Conservation (phyloP, 2,888 invertebrate genomes). For the Agrotis segetum region DNA sequence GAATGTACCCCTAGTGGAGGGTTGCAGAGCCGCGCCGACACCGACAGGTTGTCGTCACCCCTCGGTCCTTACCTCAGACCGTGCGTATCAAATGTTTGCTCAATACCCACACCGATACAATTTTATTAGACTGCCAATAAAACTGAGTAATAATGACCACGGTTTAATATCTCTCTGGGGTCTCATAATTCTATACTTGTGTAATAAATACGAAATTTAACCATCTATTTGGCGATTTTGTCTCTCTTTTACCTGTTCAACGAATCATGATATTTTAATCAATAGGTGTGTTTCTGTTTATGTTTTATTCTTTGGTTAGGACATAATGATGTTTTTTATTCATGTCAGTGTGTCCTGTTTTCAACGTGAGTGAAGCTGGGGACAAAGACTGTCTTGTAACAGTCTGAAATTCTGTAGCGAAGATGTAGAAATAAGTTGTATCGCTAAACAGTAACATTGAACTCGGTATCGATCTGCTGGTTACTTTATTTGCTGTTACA, state of each 20-base stretch:
- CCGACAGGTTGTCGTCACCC: conserved; percentile 76
- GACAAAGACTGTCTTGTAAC: background rate
- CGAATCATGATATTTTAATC: background rate
- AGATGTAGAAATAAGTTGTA: conserved; percentile 31
- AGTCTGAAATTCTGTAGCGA: conserved; percentile 6
- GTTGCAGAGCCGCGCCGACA: conserved; percentile 67
- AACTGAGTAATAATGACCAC: conserved; percentile 72
- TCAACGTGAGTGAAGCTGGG: too few relatives aligned
- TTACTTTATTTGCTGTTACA: conserved; percentile 44
- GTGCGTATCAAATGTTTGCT: conserved; percentile 71
- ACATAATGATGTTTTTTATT: background rate
- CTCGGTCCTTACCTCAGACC: conserved; percentile 52
- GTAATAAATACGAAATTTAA: conserved; percentile 6
- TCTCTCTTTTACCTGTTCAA: background rate
- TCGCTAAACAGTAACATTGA: conserved; percentile 49
- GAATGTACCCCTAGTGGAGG: conserved; percentile 57
- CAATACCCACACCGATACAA: conserved; percentile 71
- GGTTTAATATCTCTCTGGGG: conserved; percentile 70
- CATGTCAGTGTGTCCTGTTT: background rate
- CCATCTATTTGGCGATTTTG: background rate
- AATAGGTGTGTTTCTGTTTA: too few relatives aligned
- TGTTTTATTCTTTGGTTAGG: background rate
- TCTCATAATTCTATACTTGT: conserved; percentile 72
- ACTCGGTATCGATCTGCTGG: conserved; percentile 51
- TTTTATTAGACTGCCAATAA: conserved; percentile 74